Conservation (phyloP, 2,113 vertebrate species). For the Vimba vimba region DNA sequence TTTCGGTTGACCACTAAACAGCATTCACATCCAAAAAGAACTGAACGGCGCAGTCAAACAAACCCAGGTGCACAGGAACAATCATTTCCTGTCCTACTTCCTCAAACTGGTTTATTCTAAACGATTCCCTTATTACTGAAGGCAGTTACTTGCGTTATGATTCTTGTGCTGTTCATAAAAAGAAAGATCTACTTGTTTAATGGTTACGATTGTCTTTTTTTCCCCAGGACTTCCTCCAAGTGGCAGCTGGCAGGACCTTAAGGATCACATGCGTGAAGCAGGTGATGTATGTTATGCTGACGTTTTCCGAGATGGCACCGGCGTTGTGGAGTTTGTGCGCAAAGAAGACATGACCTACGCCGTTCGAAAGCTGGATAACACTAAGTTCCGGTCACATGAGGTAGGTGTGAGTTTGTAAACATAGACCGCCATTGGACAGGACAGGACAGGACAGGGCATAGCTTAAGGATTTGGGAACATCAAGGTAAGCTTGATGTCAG, state of each 20-base stretch:
- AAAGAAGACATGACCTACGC: conserved; percentile 88
- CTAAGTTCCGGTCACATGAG: conserved; percentile 85
- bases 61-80: background rate
- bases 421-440: conserved; percentile 56
- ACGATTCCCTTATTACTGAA: no score
- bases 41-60: no score
- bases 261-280: conserved; percentile 86
- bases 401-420: conserved; percentile 67
- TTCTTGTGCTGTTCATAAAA: background rate
- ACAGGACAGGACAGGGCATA: conserved; percentile 53
- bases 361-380: conserved; percentile 85
- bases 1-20: no score
- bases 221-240: conserved; percentile 80
- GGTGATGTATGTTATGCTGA: conserved; percentile 88
- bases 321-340: conserved; percentile 85
- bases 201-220: background rate
- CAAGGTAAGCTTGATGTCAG: conserved; percentile 59
- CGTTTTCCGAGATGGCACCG: conserved; percentile 83
- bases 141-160: background rate
- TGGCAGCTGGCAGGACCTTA: conserved; percentile 91
- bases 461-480: conserved; percentile 54
- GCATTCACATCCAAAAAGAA: no score
- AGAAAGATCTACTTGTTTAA: background rate
- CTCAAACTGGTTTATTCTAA: background rate
- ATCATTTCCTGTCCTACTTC: background rate